A percentile compares a stretch with the other conserved stretches of the same genome.
Evolutionary conservation across 2,888 invertebrate species (phyloP).

Genomic region (Cyrtodaria siliqua): DNA sequence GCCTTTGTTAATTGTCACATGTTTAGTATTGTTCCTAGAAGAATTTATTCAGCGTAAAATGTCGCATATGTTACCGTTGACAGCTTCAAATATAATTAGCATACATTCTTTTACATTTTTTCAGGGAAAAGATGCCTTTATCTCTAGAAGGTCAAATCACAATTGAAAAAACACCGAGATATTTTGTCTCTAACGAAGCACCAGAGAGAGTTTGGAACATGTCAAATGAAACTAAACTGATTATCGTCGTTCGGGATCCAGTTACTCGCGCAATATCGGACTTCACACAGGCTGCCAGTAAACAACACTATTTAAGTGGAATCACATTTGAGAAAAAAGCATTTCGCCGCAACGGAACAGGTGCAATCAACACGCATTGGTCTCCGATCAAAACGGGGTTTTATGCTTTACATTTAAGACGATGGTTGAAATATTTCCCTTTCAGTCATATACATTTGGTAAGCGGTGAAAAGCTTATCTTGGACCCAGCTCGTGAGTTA

Average conservation of each 20-base stretch:
- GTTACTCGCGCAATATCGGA: slow-evolving; percentile 96
- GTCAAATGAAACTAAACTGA: slow-evolving; percentile 93
- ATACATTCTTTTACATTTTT: slow-evolving; percentile 55
- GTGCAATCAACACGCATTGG: slow-evolving; percentile 92
- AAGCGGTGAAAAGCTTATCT: slow-evolving; percentile 94
- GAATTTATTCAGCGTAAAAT: too few species aligned
- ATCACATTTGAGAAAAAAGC: slow-evolving; percentile 78
- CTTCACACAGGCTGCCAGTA: slow-evolving; percentile 91
- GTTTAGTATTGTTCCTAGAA: too few species aligned
- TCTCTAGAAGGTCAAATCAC: slow-evolving; percentile 94
- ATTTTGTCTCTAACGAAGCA: slow-evolving; percentile 95
- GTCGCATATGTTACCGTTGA: too few species aligned
- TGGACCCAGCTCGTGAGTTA: slow-evolving; percentile 95
- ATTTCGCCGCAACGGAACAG: slow-evolving; percentile 89
- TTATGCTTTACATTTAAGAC: slow-evolving; percentile 92
- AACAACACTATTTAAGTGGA: slow-evolving; percentile 66
- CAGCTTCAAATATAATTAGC: too few species aligned
- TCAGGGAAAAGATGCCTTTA: slow-evolving; percentile 94
- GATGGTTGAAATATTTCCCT: slow-evolving; percentile 95
- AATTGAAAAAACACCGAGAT: slow-evolving; percentile 97
- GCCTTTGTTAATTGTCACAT: too few species aligned
- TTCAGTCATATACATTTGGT: slow-evolving; percentile 93
- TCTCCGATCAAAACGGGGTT: slow-evolving; percentile 92
- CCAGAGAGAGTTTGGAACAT: slow-evolving; percentile 93
- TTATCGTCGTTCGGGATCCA: slow-evolving; percentile 96